These are phyloP conservation scores for Apostichopus californicus DNA, from an alignment of 35 echinoderm and acorn worm species.

Conservation along the genomic window DNA sequence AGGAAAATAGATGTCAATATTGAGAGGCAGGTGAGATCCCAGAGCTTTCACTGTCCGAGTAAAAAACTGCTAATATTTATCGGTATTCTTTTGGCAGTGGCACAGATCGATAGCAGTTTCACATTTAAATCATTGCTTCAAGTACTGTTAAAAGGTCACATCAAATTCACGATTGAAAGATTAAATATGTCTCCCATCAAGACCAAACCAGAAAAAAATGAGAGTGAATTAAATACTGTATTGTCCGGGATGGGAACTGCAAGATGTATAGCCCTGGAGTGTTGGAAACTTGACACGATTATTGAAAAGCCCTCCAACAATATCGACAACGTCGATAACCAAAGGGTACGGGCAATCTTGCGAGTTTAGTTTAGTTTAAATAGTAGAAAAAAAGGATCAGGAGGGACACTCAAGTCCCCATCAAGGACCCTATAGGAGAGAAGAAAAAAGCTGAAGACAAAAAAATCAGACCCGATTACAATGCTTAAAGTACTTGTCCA, in stretches of 20 bases:
- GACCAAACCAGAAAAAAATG: neutral
- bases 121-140: conserved; percentile 42
- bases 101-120: conserved; percentile 21
- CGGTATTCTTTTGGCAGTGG: neutral
- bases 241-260: too few relatives aligned
- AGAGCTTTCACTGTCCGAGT: neutral
- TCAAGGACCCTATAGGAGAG: too few relatives aligned
- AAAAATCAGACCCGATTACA: too few relatives aligned
- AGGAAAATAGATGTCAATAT: conserved; percentile 17
- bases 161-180: neutral
- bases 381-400: too few relatives aligned
- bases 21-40: neutral
- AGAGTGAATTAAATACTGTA: neutral
- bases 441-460: too few relatives aligned
- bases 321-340: too few relatives aligned
- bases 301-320: too few relatives aligned
- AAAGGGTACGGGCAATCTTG: too few relatives aligned
- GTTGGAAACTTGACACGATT: neutral
- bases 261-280: neutral
- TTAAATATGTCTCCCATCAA: neutral
- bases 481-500: too few relatives aligned
- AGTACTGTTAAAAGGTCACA: neutral
- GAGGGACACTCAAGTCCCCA: too few relatives aligned
- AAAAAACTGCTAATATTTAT: conserved; percentile 21
- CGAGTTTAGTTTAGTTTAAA: too few relatives aligned